Base-by-base conservation (phyloP, 1,140 invertebrate species). In the Drosophila truncata region DNA sequence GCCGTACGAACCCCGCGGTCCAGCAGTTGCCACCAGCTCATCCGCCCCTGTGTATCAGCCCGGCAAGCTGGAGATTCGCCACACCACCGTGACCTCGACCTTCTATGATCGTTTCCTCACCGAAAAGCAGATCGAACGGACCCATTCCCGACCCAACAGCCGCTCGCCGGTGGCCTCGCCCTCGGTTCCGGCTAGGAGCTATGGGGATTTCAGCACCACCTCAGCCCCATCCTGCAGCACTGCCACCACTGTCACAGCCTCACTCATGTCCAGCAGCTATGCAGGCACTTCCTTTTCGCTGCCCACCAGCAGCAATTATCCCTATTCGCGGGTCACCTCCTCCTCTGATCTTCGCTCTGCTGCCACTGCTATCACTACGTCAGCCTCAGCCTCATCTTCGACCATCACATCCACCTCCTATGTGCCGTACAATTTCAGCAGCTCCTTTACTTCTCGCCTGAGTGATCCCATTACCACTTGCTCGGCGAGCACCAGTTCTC, bases 21-120 rank as follows among this genome's bases (percentile, higher is more conserved):
- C 55, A 6, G 14, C 33, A 44, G 67, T 8, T 25, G 64, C 76
- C 5, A 57, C 71, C 25, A 63, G 59, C 44, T 77, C 73, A 18
- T 70, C 61, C 29, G 77, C 72, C 27, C 86, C 88, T 8, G 80
- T 83, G 18, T 93, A 93, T 70, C 80, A 81, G 65, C 92, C 91
- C 62, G 80, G 77, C 23, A 92, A 92, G 78, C 75, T 93, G 18
- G 91, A 93, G 49, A 92, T 93, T 18, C 91, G 92, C 1, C 92
- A 93, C 67, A 93, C 92, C 37, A 93, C 92, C 16, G 92, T 93
- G 25, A 93, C 92, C 8, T 91, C 92, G 14, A 93, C 92, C 37
- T 92, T 93, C 59, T 93, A 93, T 46, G 92, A 93, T 78, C 92
- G 92, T 11, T 91, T 91, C 46, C 72, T 93, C 11, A 91, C 83